phyloP scores from a whole-genome alignment of 2,888 invertebrate genomes.

The Petrophora chlorosata region DNA sequence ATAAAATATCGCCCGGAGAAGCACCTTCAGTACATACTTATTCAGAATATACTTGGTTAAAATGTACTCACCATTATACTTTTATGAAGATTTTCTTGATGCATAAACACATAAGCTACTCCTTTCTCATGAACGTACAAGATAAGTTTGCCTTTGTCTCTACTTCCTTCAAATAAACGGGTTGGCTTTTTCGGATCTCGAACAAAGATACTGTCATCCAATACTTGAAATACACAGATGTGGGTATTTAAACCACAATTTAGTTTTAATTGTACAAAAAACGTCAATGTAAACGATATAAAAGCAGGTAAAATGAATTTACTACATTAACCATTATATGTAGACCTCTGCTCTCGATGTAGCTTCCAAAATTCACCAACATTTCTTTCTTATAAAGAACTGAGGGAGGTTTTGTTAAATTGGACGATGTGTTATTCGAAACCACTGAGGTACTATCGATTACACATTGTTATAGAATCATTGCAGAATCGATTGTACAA shows the following conservation, averaged over 20 bases:
- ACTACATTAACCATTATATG: slow-evolving; percentile 4
- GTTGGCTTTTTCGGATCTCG: slow-evolving; percentile 35
- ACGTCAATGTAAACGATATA: slow-evolving; percentile 42
- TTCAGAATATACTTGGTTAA: too few relatives aligned
- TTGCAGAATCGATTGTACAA: slow-evolving; percentile 53
- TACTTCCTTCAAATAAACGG: slow-evolving; percentile 35
- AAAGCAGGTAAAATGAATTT: slow-evolving; percentile 35
- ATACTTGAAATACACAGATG: slow-evolving; percentile 61
- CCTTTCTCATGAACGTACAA: neutral
- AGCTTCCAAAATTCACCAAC: neutral
- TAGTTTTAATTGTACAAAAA: slow-evolving; percentile 61
- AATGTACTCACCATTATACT: too few relatives aligned
- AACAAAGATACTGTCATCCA: slow-evolving; percentile 63
- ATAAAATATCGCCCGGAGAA: too few relatives aligned
- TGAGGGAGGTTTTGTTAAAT: slow-evolving; percentile 21
- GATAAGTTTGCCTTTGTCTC: slow-evolving; percentile 6
- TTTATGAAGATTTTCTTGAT: slow-evolving; percentile 8
- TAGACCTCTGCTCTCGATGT: slow-evolving; percentile 8
- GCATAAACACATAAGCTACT: neutral
- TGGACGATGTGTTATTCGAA: slow-evolving; percentile 58
- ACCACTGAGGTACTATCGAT: slow-evolving; percentile 73
- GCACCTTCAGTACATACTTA: too few relatives aligned
- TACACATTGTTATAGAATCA: slow-evolving; percentile 65
- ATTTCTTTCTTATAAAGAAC: neutral
- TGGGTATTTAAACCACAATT: slow-evolving; percentile 58